Percentiles rank a stretch among this genome's conserved stretches.
These are phyloP conservation scores for Anarsia innoxiella DNA, from an alignment of 2,888 invertebrate genomes.

Conservation along the genomic window DNA sequence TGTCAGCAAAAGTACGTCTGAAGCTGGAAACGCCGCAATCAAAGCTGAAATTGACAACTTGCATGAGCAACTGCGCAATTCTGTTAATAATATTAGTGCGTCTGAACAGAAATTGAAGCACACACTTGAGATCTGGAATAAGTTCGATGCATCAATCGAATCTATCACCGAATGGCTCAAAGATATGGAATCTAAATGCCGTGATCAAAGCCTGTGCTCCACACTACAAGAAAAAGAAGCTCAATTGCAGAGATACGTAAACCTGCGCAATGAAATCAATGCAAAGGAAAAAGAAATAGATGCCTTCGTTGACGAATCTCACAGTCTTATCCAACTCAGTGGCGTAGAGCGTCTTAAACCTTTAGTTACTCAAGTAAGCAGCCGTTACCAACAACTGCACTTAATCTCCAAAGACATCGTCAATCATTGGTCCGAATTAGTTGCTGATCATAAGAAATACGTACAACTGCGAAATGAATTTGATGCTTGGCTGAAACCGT, in stretches of 20 bases:
- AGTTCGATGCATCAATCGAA: conserved; percentile 89
- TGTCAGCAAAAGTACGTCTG: conserved; percentile 86
- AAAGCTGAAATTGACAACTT: conserved; percentile 83
- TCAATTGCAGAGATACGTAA: conserved; percentile 82
- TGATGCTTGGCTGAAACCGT: conserved; percentile 83
- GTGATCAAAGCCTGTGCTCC: conserved; percentile 89
- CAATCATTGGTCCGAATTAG: conserved; percentile 87
- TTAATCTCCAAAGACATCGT: conserved; percentile 89
- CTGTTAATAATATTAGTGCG: conserved; percentile 79
- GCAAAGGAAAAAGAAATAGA: conserved; percentile 91
- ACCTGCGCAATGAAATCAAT: conserved; percentile 83
- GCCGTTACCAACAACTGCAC: conserved; percentile 87
- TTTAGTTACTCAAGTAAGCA: conserved; percentile 91
- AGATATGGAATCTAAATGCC: conserved; percentile 86
- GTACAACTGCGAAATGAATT: conserved; percentile 84
- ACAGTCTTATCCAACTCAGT: conserved; percentile 87
- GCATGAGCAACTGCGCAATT: conserved; percentile 79
- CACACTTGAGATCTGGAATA: conserved; percentile 87
- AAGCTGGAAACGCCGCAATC: conserved; percentile 83
- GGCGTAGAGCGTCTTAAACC: conserved; percentile 91
- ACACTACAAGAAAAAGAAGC: conserved; percentile 87
- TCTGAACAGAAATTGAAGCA: conserved; percentile 84
- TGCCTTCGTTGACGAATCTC: conserved; percentile 91
- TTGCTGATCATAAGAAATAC: conserved; percentile 88
- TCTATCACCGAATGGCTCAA: conserved; percentile 91